Base-by-base conservation (phyloP, 1,140 invertebrate genomes). In the Yoshiicerus persimilis region DNA sequence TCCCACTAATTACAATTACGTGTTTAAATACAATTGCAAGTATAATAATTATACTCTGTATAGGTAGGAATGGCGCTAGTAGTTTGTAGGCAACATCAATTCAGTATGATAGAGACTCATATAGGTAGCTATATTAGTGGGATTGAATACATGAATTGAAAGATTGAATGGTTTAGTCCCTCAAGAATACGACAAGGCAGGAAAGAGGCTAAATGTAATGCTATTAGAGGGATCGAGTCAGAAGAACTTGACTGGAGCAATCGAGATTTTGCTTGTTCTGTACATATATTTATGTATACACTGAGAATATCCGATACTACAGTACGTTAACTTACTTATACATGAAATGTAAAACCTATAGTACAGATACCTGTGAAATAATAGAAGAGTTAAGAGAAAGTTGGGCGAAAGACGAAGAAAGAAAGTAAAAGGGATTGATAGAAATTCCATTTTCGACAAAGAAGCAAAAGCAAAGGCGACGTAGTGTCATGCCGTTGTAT, bases 371-470 rank as follows among this genome's bases (percentile, higher is more conserved):
- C 62, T 16, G 25, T 0, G 16, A 30, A 70, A 70, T 25, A 70
- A 66, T 66, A 13, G 30, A 34, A 13, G 30, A 27, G 66, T 16
- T 30, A 25, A 70, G 25, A 30, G 27, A 66, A 70, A 56, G 47
- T 56, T 56, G 20, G 20, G 47, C 47, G 23, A 47, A n/a, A n/a
- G n/a, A 47, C 23, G 64, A 8, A 70, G 66, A 30, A 70, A 70
- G 66, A 70, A 70, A 70, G 66, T 70, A 27, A 70, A 70, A 70
- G 66, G 10, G 66, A 70, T 30, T 70, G 87, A 87, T 87, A 34
- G 75, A 87, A 87, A 84, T 84, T 84, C 87, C 80, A 87, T 87
- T 87, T 87, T 36, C 39, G 30, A 66, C 41, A 87, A 84, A 77
- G 38, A 77, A 80, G 11, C 34, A 62, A 34, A 39, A 84, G 80